phyloP scores from a whole-genome alignment of 2,888 invertebrate genomes.

The Meteorus colon region DNA sequence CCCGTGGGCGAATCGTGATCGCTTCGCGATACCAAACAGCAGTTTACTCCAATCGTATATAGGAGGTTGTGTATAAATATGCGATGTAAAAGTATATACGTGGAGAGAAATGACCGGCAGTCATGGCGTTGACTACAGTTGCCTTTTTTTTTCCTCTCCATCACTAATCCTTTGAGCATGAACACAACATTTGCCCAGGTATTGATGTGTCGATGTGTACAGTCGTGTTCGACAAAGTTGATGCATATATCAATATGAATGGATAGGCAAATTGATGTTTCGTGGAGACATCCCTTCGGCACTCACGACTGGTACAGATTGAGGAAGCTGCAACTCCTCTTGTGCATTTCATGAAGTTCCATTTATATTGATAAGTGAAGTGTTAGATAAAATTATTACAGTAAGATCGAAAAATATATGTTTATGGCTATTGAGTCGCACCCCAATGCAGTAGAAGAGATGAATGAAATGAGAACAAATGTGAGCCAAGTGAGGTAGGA shows the following conservation, averaged over 20 bases:
- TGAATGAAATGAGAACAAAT: too few relatives aligned
- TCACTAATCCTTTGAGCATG: too few relatives aligned
- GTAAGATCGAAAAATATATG: too few relatives aligned
- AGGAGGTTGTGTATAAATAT: neutral
- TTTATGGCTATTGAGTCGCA: too few relatives aligned
- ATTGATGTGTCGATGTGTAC: too few relatives aligned
- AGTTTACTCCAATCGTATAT: slow-evolving; percentile 54
- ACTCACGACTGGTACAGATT: slow-evolving; percentile 36
- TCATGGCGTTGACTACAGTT: slow-evolving; percentile 35
- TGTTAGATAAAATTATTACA: neutral
- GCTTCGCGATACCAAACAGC: slow-evolving; percentile 53
- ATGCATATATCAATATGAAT: slow-evolving; percentile 6
- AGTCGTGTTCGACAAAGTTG: slow-evolving; percentile 11
- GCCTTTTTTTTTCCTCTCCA: neutral
- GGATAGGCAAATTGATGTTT: slow-evolving; percentile 31
- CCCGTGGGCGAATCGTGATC: slow-evolving; percentile 56
- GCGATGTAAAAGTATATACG: neutral
- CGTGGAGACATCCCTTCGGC: slow-evolving; percentile 40
- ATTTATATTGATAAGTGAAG: neutral
- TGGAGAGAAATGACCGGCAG: slow-evolving; percentile 35
- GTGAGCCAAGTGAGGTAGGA: too few relatives aligned
- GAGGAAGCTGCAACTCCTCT: neutral
- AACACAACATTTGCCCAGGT: too few relatives aligned
- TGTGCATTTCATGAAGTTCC: too few relatives aligned
- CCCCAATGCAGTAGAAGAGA: too few relatives aligned